Conservation (phyloP, 2,888 invertebrate species). For the Disparrhopalites patrizii region DNA sequence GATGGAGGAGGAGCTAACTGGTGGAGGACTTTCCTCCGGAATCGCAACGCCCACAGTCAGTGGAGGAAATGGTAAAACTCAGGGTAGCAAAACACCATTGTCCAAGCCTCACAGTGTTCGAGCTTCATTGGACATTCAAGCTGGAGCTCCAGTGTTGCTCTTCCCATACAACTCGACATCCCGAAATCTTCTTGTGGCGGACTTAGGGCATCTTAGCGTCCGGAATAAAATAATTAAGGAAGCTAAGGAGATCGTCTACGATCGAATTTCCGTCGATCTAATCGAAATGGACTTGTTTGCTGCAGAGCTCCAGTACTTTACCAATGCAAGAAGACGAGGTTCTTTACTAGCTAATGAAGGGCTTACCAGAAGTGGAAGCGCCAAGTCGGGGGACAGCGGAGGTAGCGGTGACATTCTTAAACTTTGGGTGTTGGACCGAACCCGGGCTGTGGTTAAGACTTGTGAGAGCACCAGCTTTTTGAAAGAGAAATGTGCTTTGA, state of each 20-base stretch:
- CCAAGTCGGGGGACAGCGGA: no score
- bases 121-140: constrained; percentile 62
- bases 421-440: constrained; percentile 53
- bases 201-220: constrained; percentile 72
- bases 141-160: constrained; percentile 76
- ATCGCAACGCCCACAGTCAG: not conserved
- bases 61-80: no score
- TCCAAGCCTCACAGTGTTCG: constrained; percentile 52
- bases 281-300: constrained; percentile 73
- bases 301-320: constrained; percentile 53
- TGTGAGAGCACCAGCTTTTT: constrained; percentile 64
- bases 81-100: not conserved
- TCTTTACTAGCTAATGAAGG: not conserved
- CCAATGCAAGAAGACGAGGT: not conserved
- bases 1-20: not conserved
- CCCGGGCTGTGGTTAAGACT: constrained; percentile 56
- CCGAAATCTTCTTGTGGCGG: constrained; percentile 71
- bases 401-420: constrained; percentile 27
- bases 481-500: constrained; percentile 74
- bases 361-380: constrained; percentile 24
- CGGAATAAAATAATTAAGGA: constrained; percentile 64
- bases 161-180: constrained; percentile 79
- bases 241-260: constrained; percentile 25
- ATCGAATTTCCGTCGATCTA: constrained; percentile 60
- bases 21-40: not conserved